Evolutionary conservation across 2,113 vertebrate genomes (phyloP).

Genomic region (human): GRCh38 chr14:69344501-69345000

Average conservation of each 20-base stretch:
- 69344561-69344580: no score
- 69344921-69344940: not conserved
- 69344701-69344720: not conserved
- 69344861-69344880: not conserved
- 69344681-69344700: not conserved
- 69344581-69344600: not conserved
- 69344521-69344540: no score
- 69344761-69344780: not conserved
- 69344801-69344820: not conserved
- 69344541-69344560: no score
- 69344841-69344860: not conserved
- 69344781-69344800: not conserved
- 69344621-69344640: not conserved
- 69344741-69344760: not conserved
- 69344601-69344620: not conserved
- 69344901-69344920: not conserved
- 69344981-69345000: no score
- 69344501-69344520: not conserved
- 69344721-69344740: no score
- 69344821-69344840: not conserved
- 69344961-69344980: not conserved
- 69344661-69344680: not conserved
- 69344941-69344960: not conserved
- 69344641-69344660: not conserved
- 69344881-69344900: not conserved